Evolutionary conservation across 2,888 invertebrate species (phyloP).

Genomic region (Ptychoptera contaminata): DNA sequence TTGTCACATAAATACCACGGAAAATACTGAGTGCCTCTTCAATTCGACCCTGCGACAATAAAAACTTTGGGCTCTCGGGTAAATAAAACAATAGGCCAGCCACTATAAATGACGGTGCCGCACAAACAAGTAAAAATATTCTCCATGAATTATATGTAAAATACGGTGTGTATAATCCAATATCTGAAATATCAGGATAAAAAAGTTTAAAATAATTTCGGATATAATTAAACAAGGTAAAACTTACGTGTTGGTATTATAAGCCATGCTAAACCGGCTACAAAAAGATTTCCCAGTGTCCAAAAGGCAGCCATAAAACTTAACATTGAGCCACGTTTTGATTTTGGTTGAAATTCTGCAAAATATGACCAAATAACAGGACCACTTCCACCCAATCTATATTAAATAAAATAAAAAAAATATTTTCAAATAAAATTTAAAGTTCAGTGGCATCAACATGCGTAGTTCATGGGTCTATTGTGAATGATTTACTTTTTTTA

Average conservation of each 20-base stretch:
- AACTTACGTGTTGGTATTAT: slow-evolving; percentile 46
- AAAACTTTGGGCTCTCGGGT: slow-evolving; percentile 84
- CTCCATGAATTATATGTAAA: slow-evolving; percentile 87
- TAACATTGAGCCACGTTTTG: slow-evolving; percentile 79
- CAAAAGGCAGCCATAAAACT: slow-evolving; percentile 91
- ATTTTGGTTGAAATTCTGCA: slow-evolving; percentile 85
- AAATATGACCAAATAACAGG: slow-evolving; percentile 93
- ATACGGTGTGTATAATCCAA: slow-evolving; percentile 47
- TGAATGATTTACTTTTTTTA: no score
- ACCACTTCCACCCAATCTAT: slow-evolving; percentile 71
- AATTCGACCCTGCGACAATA: slow-evolving; percentile 60
- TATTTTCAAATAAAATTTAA: no score
- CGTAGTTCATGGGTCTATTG: no score
- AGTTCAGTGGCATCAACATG: no score
- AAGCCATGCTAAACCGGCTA: slow-evolving; percentile 68
- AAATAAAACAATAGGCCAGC: slow-evolving; percentile 65
- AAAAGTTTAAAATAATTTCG: slow-evolving; percentile 1
- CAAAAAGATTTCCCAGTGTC: slow-evolving; percentile 85
- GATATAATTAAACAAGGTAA: slow-evolving; percentile 1
- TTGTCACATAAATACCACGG: slow-evolving; percentile 62
- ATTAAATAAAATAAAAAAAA: slow-evolving; percentile 17
- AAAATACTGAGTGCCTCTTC: slow-evolving; percentile 72
- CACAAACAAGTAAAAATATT: slow-evolving; percentile 76
- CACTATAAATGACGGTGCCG: slow-evolving; percentile 75
- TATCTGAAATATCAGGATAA: slow-evolving; percentile 31